Evolutionary conservation across 2,797 vertebrate species (phyloP).

Genomic region (Poecilia gillii): DNA sequence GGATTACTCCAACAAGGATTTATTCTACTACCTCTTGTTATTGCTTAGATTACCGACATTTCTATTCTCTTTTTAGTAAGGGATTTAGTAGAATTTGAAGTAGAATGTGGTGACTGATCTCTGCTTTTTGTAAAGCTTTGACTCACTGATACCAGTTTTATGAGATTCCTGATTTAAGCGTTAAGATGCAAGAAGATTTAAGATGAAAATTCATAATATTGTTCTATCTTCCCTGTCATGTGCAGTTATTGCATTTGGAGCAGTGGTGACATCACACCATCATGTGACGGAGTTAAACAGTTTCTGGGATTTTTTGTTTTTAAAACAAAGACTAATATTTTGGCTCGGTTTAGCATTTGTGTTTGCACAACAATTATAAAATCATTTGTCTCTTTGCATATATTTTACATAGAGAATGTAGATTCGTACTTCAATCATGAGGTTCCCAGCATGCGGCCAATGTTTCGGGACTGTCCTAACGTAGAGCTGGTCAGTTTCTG

Average conservation of each 20-base stretch:
- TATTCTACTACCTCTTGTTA: background rate
- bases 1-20: background rate
- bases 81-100: background rate
- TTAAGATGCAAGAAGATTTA: background rate
- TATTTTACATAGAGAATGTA: background rate
- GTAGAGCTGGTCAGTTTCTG: background rate
- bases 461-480: background rate
- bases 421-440: background rate
- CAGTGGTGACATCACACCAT: background rate
- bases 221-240: background rate
- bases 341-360: background rate
- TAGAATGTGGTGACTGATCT: background rate
- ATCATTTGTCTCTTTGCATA: background rate
- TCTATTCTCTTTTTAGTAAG: conserved; percentile 16
- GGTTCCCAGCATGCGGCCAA: background rate
- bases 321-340: background rate
- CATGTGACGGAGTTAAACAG: background rate
- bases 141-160: background rate
- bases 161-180: background rate
- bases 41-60: conserved; percentile 7
- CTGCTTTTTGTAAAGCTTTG: background rate
- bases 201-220: background rate
- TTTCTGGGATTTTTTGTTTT: background rate
- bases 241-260: background rate
- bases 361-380: background rate